These are phyloP conservation scores for Myanophis thanlyinensis DNA, from an alignment of 2,113 vertebrate genomes.

Conservation along the genomic window DNA sequence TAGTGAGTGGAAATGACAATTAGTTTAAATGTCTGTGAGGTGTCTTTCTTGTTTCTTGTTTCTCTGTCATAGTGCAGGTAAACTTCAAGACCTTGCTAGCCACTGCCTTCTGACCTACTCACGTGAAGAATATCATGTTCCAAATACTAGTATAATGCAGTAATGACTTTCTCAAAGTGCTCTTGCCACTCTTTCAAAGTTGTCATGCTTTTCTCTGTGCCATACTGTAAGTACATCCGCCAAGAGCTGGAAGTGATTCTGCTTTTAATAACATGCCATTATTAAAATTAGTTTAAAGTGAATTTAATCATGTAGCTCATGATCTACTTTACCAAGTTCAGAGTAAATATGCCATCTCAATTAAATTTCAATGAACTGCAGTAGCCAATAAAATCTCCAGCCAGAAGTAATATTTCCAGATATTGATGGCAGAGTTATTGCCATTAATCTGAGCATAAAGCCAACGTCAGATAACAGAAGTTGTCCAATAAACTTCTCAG, in stretches of 20 bases:
- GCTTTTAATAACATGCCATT: constrained; percentile 53
- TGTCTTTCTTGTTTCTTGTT: neutral
- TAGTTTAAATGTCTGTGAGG: constrained; percentile 42
- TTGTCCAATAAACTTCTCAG: constrained; percentile 21
- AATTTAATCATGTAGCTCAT: constrained; percentile 60
- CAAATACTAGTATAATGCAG: constrained; percentile 54
- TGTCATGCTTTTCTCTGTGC: constrained; percentile 39
- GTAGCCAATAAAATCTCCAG: constrained; percentile 59
- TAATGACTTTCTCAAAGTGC: constrained; percentile 63
- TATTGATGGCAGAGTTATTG: constrained; percentile 53
- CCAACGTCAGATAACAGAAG: constrained; percentile 12
- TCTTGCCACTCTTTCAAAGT: constrained; percentile 64
- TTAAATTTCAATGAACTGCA: constrained; percentile 68
- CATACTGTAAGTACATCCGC: constrained; percentile 45
- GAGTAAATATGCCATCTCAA: constrained; percentile 58
- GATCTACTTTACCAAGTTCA: constrained; percentile 62
- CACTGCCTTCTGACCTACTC: constrained; percentile 64
- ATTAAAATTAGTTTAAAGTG: constrained; percentile 66
- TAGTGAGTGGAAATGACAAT: constrained; percentile 60
- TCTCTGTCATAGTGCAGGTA: constrained; percentile 60
- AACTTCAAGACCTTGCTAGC: constrained; percentile 66
- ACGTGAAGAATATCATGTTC: constrained; percentile 61
- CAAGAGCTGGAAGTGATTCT: constrained; percentile 58
- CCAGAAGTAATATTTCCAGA: constrained; percentile 57
- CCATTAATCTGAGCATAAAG: constrained; percentile 49